Conservation (phyloP, 2,797 vertebrate species). For the Prionace glauca region DNA sequence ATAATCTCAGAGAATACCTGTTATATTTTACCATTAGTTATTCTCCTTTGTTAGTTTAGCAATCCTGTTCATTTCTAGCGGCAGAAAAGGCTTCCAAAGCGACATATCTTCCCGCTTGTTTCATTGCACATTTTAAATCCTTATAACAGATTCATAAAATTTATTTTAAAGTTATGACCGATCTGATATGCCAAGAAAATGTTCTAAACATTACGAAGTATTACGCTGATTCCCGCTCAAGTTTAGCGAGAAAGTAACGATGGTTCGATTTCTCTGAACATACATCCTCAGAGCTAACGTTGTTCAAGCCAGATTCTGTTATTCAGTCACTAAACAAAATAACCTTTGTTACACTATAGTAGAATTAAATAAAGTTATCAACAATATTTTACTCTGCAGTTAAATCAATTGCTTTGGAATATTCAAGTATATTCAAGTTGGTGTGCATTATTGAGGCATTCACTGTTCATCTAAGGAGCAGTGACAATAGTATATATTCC, state of each 20-base stretch:
- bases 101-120: neutral
- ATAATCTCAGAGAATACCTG: neutral
- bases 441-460: neutral
- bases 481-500: constrained; percentile 25
- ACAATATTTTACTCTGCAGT: neutral
- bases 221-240: neutral
- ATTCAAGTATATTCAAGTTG: constrained; percentile 13
- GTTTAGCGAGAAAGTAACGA: neutral
- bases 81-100: neutral
- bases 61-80: neutral
- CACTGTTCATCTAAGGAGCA: constrained; percentile 19
- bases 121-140: neutral
- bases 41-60: neutral
- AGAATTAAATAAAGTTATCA: neutral
- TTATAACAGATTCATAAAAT: neutral
- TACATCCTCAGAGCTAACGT: neutral
- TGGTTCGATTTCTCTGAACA: neutral
- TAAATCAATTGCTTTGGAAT: neutral
- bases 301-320: neutral
- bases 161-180: neutral
- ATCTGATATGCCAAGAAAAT: neutral
- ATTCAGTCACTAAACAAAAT: neutral
- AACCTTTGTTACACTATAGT: neutral
- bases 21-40: neutral
- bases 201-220: too few species aligned